These are phyloP conservation scores for Poeciliopsis turneri DNA, from an alignment of 2,797 vertebrate species.

Conservation along the genomic window DNA sequence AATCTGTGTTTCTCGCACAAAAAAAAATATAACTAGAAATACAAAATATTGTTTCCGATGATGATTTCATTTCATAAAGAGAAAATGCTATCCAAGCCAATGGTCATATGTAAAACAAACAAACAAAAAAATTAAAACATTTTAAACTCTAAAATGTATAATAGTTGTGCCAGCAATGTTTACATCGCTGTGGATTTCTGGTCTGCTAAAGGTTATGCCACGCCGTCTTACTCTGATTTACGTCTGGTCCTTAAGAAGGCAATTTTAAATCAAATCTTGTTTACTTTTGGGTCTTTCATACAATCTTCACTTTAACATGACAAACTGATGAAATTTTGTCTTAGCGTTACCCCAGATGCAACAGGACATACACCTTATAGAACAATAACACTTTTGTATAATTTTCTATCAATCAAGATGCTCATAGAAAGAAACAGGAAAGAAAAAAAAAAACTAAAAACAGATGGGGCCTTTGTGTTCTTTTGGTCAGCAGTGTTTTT, in stretches of 20 bases:
- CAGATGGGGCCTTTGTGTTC: not conserved
- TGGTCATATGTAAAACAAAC: not conserved
- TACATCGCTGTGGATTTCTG: not conserved
- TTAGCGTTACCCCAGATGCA: not conserved
- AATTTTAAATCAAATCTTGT: not conserved
- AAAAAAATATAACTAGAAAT: not conserved
- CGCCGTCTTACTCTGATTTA: not conserved
- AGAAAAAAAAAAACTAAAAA: not conserved
- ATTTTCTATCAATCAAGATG: not conserved
- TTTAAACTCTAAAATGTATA: not conserved
- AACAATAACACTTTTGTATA: not conserved
- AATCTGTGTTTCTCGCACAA: not conserved
- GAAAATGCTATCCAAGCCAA: not conserved
- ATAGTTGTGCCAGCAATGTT: not conserved
- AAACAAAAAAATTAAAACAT: not conserved
- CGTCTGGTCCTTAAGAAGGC: not conserved
- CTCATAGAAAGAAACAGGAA: not conserved
- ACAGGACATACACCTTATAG: not conserved
- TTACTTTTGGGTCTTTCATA: not conserved
- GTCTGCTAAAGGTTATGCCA: not conserved
- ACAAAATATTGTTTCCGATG: not conserved
- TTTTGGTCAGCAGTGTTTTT: too few relatives aligned
- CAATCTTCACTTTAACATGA: not conserved
- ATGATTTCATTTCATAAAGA: not conserved
- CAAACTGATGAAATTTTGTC: not conserved